phyloP scores from a whole-genome alignment of 1,140 invertebrate genomes.

The Drosophila suzukii region DNA sequence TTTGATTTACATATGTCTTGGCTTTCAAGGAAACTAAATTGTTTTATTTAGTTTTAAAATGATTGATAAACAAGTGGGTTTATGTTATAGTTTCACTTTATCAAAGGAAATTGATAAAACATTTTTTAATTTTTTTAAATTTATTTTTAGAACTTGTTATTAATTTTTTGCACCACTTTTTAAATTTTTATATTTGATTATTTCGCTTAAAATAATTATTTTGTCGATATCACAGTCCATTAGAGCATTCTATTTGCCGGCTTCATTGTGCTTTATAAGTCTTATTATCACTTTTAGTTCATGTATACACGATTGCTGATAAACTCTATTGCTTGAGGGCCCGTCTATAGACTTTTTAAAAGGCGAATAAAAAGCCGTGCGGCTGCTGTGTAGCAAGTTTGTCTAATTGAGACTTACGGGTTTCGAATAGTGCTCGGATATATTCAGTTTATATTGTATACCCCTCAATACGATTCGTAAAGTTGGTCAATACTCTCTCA shows the following conservation, averaged over 20 bases:
- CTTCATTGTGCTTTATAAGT: conserved; percentile 22
- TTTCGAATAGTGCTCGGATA: conserved; percentile 4
- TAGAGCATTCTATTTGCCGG: conserved; percentile 7
- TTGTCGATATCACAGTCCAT: conserved; percentile 31
- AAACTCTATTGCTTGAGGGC: conserved; percentile 26
- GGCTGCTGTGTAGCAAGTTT: conserved; percentile 10
- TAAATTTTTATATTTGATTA: background rate
- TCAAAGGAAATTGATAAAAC: too few relatives aligned
- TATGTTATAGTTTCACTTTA: background rate
- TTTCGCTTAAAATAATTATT: background rate
- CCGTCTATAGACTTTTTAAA: background rate
- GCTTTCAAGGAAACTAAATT: background rate
- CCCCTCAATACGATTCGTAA: conserved; percentile 31
- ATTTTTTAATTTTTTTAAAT: background rate
- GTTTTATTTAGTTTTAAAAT: background rate
- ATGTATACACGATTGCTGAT: conserved; percentile 36
- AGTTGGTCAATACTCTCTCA: conserved; percentile 35
- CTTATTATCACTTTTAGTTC: conserved; percentile 17
- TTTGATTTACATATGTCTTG: background rate
- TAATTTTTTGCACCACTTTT: background rate
- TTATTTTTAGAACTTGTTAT: background rate
- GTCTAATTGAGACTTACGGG: conserved; percentile 15
- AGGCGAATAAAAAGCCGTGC: background rate
- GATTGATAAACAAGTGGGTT: too few relatives aligned
- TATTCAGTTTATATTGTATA: conserved; percentile 20